Conservation (phyloP, 2,113 vertebrate genomes). For the Blennius ocellaris region DNA sequence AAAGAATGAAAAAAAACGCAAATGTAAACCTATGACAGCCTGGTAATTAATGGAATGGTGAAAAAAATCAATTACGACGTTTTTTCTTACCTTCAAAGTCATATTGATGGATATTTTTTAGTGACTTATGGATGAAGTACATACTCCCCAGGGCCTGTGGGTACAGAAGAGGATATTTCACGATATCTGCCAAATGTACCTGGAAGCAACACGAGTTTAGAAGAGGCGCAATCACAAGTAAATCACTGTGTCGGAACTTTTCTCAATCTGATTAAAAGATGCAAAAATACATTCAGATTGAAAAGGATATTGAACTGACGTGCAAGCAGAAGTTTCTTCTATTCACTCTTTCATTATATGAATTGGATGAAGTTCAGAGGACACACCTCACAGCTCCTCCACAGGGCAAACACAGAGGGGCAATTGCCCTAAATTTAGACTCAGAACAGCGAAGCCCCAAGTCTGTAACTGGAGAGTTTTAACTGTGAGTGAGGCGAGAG, state of each 20-base stretch:
- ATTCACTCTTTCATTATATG: no score
- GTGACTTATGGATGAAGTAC: slow-evolving; percentile 86
- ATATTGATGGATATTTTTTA: slow-evolving; percentile 84
- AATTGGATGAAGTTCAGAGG: no score
- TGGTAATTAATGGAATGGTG: background rate
- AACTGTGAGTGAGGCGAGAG: no score
- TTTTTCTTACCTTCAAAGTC: slow-evolving; percentile 83
- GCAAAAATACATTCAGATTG: background rate
- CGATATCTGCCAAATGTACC: background rate
- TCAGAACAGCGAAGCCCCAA: no score
- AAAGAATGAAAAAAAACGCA: background rate
- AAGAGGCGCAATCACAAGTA: no score
- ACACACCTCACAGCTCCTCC: no score
- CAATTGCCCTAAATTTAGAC: no score
- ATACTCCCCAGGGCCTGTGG: slow-evolving; percentile 86
- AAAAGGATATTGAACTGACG: no score
- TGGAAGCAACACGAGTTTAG: background rate
- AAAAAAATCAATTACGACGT: background rate
- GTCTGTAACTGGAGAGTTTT: no score
- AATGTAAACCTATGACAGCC: background rate
- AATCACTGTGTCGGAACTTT: no score
- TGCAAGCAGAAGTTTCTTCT: no score
- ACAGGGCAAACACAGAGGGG: no score
- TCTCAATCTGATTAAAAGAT: background rate
- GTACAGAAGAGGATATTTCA: slow-evolving; percentile 42